Conservation (phyloP, 2,797 vertebrate species). For the Otolemur crassicaudatus region DNA sequence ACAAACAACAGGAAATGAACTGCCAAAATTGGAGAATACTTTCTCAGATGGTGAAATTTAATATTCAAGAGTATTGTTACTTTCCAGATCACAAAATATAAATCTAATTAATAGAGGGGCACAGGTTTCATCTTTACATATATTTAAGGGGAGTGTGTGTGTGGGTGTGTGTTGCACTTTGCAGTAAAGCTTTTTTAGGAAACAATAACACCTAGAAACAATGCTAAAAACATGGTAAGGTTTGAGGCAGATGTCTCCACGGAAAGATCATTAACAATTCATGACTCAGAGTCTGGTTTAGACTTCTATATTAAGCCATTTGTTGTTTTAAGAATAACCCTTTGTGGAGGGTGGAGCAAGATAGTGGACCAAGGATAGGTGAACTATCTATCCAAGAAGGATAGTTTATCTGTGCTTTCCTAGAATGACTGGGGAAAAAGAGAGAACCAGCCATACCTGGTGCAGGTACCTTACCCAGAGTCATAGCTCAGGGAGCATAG, state of each 20-base stretch:
- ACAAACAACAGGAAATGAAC: slow-evolving; percentile 12
- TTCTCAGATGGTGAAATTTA: background rate
- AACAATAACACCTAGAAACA: slow-evolving; percentile 11
- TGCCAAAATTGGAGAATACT: slow-evolving; percentile 7
- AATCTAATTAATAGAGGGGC: background rate
- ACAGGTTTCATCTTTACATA: background rate
- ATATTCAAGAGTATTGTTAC: background rate
- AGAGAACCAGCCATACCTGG: no score
- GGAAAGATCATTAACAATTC: background rate
- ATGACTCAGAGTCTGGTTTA: slow-evolving; percentile 2
- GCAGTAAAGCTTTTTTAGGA: background rate
- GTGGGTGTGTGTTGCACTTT: background rate
- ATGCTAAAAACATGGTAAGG: background rate
- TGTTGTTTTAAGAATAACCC: slow-evolving; percentile 32
- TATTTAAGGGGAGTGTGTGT: background rate
- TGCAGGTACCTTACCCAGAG: no score
- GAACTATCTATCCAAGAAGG: no score
- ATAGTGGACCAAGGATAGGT: no score
- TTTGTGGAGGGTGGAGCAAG: no score
- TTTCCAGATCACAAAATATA: slow-evolving; percentile 12
- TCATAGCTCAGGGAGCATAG: no score
- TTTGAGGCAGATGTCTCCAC: background rate
- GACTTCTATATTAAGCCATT: slow-evolving; percentile 45
- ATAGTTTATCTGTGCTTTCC: no score
- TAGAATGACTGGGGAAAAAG: no score